Base-by-base conservation (phyloP, 2,113 vertebrate genomes). In the Daphoenositta chrysoptera region DNA sequence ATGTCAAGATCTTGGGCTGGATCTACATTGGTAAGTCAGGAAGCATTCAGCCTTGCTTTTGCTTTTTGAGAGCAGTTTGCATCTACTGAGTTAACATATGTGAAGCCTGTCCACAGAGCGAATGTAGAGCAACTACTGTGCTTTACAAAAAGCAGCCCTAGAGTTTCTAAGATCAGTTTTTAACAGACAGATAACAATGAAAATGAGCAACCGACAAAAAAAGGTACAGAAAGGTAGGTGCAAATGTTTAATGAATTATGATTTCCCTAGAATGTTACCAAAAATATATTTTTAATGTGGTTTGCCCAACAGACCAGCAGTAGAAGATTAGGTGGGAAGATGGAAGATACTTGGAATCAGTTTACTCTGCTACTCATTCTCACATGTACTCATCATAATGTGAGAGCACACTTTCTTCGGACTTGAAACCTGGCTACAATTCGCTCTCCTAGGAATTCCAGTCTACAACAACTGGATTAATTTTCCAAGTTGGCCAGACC, bases 11-110 rank as follows among this genome's bases (percentile, higher is more conserved):
- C 69, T 75, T 66, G 61, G 30, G 6, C 42, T 83, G 63, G 27
- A 17, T 70, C 50, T 80, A n/a, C 50, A 8, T 8, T 73, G 50
- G 33, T 54, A 83, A 47, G 20, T 69, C 66, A 61, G 63, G 37
- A 76, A 77, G 40, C n/a, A 27, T 77, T 90, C 40, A 88, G 39
- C 37, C 47, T 90, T 44, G 19, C 6, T 73, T 95, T 94, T 76
- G 15, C 3, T n/a, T 94, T 93, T 73, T 37, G 24, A 47, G 31
- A 81, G 24, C 42, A 83, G 39, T 89, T 90, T 92, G 24, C 27
- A 63, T 51, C 44, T 64, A 20, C 30, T 27, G n/a, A 54, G 15
- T 66, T 89, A 73, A 42, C 2, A 24, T 35, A 31, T 0, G 0
- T 54, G 72, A 78, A 90, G 30, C 33, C 37, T 47, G 16, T 83